A percentile compares a stretch with the other conserved stretches of the same genome.
Conservation (phyloP, 2,797 vertebrate genomes). For the Pagetopsis macropterus region DNA sequence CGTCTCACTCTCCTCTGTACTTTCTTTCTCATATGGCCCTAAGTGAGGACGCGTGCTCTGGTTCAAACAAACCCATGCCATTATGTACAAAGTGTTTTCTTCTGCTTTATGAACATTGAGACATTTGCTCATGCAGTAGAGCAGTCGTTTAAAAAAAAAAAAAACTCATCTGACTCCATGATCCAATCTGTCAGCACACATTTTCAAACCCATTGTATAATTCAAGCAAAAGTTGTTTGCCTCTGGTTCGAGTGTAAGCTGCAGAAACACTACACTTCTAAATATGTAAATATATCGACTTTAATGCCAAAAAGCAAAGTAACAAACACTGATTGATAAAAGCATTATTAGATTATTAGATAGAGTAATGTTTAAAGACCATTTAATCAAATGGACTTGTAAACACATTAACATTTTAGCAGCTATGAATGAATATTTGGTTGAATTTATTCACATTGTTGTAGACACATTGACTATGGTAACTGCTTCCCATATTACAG, state of each 20-base stretch:
- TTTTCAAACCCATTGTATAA: constrained; percentile 9
- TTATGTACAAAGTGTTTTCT: constrained; percentile 46
- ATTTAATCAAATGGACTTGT: neutral
- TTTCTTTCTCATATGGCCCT: constrained; percentile 58
- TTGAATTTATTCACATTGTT: neutral
- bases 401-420: neutral
- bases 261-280: neutral
- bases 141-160: neutral
- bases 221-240: neutral
- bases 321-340: neutral
- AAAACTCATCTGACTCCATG: neutral
- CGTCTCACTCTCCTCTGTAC: constrained; percentile 30
- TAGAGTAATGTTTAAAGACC: neutral
- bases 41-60: constrained; percentile 46
- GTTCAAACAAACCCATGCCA: constrained; percentile 44
- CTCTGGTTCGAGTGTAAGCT: neutral
- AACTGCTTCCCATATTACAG: neutral
- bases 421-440: neutral
- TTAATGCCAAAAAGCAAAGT: neutral
- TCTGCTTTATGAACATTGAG: constrained; percentile 33
- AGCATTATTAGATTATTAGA: no score
- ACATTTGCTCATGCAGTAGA: constrained; percentile 19
- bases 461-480: neutral
- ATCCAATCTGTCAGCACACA: constrained; percentile 10
- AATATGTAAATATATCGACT: neutral